Conservation (phyloP, 2,797 vertebrate species). For the Eptatretus atami region DNA sequence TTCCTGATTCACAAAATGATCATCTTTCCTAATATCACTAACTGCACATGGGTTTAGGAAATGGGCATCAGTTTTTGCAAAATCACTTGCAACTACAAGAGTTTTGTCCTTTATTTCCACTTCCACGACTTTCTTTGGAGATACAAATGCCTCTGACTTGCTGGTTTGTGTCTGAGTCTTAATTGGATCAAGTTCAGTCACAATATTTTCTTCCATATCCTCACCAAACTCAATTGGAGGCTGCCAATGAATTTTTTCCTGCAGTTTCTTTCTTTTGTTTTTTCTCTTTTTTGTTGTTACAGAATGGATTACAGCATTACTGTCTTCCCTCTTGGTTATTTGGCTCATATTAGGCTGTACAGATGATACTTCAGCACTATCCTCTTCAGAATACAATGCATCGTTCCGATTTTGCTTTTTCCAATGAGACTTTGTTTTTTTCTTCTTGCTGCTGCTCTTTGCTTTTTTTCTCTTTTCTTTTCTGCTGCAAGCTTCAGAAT, state of each 20-base stretch:
- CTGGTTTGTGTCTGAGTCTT: no score
- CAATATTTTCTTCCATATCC: conserved; percentile 39
- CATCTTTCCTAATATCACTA: no score
- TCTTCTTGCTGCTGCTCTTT: conserved; percentile 3
- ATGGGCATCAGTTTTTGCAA: no score
- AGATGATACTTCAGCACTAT: no score
- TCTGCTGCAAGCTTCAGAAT: background rate
- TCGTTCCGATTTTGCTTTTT: background rate
- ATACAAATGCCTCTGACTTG: no score
- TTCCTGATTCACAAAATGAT: no score
- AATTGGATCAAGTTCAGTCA: no score
- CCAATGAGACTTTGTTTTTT: background rate
- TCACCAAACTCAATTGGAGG: conserved; percentile 78
- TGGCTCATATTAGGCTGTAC: background rate
- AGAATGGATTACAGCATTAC: background rate
- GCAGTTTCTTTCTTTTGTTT: conserved; percentile 38
- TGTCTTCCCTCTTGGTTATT: conserved; percentile 1
- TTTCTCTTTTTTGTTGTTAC: conserved; percentile 40
- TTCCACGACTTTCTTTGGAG: no score
- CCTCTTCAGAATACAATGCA: no score
- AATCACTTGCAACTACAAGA: no score
- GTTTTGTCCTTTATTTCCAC: no score
- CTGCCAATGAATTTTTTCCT: conserved; percentile 72
- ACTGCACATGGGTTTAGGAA: no score
- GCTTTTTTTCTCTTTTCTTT: background rate